phyloP scores from a whole-genome alignment of 2,113 vertebrate genomes.

The Grammomys surdaster region DNA sequence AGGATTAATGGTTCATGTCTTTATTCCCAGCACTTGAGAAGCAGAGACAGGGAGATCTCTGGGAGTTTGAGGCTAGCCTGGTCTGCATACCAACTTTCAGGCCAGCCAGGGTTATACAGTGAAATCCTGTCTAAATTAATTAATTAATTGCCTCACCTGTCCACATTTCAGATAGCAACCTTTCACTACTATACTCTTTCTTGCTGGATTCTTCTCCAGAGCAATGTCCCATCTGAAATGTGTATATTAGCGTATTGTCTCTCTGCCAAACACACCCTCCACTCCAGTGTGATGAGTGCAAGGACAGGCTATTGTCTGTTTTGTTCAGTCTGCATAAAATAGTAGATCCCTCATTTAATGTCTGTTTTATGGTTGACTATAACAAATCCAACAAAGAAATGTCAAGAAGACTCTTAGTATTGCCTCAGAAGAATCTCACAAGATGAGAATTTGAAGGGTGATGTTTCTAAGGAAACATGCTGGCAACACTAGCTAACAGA shows the following conservation, averaged over 20 bases:
- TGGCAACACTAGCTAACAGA: neutral
- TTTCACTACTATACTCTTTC: neutral
- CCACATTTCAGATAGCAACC: slow-evolving; percentile 37
- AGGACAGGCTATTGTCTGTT: slow-evolving; percentile 19
- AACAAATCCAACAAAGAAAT: slow-evolving; percentile 38
- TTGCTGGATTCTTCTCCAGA: slow-evolving; percentile 24
- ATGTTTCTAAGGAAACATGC: slow-evolving; percentile 50
- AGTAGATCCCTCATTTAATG: neutral
- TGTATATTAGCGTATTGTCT: neutral
- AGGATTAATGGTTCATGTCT: neutral
- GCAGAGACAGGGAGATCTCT: neutral
- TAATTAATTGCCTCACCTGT: neutral
- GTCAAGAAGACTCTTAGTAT: neutral
- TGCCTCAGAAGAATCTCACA: neutral
- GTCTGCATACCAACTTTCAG: neutral
- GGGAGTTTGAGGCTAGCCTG: neutral
- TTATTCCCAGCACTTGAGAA: neutral
- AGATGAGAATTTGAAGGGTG: slow-evolving; percentile 2
- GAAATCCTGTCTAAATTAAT: neutral
- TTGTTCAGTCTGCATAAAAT: slow-evolving; percentile 16
- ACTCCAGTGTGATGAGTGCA: neutral
- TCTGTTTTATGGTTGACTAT: slow-evolving; percentile 7
- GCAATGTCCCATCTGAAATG: neutral
- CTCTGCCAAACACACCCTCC: neutral
- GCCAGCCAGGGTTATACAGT: neutral